phyloP scores from a whole-genome alignment of 1,140 invertebrate genomes.

The Ceratina japonica region DNA sequence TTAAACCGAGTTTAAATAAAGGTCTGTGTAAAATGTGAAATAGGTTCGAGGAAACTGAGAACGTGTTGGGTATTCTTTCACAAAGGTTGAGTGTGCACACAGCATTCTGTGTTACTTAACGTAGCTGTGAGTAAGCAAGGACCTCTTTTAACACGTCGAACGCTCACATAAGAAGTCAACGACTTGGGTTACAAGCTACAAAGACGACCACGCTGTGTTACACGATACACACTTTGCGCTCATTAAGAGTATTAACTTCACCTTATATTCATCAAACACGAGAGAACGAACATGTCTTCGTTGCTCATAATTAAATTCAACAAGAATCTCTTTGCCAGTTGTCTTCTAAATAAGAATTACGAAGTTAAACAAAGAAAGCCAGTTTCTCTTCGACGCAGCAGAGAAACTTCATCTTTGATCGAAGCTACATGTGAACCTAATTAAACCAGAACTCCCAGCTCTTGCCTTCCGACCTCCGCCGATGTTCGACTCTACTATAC shows the following conservation, averaged over 20 bases:
- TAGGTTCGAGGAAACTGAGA: no score
- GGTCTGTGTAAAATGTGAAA: no score
- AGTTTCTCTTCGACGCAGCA: background rate
- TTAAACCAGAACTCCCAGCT: slow-evolving; percentile 27
- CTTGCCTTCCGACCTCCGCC: background rate
- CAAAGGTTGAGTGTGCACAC: no score
- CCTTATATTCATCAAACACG: background rate
- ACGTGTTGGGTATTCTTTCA: no score
- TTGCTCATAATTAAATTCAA: background rate
- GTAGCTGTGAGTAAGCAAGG: background rate
- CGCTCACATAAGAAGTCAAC: slow-evolving; percentile 20
- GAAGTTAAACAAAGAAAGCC: slow-evolving; percentile 1
- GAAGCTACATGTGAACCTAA: slow-evolving; percentile 30
- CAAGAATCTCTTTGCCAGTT: no score
- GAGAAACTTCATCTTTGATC: slow-evolving; percentile 29
- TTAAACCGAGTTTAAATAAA: no score
- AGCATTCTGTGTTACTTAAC: slow-evolving; percentile 3
- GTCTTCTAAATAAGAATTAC: no score
- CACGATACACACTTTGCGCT: slow-evolving; percentile 26
- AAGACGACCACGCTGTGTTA: slow-evolving; percentile 5
- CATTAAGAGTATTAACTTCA: slow-evolving; percentile 21
- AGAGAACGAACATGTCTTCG: background rate
- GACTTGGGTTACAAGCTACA: slow-evolving; percentile 24
- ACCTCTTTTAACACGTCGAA: slow-evolving; percentile 7
- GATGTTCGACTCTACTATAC: slow-evolving; percentile 1